Base-by-base conservation (phyloP, 2,888 invertebrate genomes). In the Athrips mouffetella region DNA sequence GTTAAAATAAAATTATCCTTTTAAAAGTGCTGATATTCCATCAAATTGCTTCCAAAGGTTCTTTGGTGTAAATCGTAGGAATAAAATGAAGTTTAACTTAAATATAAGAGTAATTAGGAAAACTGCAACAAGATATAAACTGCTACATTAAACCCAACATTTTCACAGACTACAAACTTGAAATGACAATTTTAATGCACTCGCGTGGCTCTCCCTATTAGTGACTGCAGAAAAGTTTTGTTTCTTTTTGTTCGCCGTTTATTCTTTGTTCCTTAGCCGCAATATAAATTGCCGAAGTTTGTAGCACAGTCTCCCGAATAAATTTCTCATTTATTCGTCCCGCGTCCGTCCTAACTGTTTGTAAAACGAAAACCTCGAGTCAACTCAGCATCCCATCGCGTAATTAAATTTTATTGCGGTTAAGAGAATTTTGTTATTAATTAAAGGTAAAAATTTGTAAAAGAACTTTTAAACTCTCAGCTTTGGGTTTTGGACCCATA, bases 231-330 rank as follows among this genome's bases (percentile, higher is more conserved):
- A 23, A 23, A 7, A 27, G 27, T 27, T 8, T 5, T n/a, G 27
- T n/a, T 27, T 27, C 23, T 27, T 27, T 2, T 27, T 27, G 2
- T 27, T 5, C n/a, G n/a, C n/a, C n/a, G 27, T 27, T 27, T 27
- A n/a, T 3, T 27, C 3, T 27, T 5, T 27, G 27, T 27, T 27
- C 27, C n/a, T 27, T n/a, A 27, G n/a, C 30, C 52, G 40, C 49
- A 52, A 57, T 57, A 27, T 27, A 60, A 60, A 62, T 59, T 59
- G 52, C 48, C 45, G 42, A 62, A 62, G 54, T 62, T 62, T 49
- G 51, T 50, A 51, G 49, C 27, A 27, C 50, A 51, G 41, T 46
- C 48, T 31, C 42, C 42, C 47, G 47, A 51, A 54, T 51, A 54
- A 57, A 51, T 52, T 48, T 47, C 49, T 49, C 51, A 51, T 52